Percentiles rank a stretch among this genome's conserved stretches.
These are phyloP conservation scores for Oryzias celebensis DNA, from an alignment of 2,113 vertebrate species.

Conservation along the genomic window DNA sequence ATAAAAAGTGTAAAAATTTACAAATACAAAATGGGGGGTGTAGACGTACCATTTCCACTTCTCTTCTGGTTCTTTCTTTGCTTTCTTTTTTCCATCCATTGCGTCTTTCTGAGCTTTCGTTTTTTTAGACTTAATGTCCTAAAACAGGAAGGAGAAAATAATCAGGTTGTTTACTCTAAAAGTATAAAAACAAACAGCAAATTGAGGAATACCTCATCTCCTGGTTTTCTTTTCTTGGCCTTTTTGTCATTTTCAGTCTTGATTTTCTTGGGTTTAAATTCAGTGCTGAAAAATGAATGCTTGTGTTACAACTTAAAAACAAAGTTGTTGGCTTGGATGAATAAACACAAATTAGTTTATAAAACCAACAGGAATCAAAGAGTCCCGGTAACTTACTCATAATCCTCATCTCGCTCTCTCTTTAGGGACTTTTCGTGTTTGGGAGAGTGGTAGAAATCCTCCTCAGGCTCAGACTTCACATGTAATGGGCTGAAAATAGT, in stretches of 20 bases:
- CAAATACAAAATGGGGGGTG: background rate
- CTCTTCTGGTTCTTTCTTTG: slow-evolving; percentile 94
- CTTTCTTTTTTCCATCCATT: slow-evolving; percentile 88
- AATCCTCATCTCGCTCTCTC: slow-evolving; percentile 86
- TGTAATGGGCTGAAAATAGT: slow-evolving; percentile 79
- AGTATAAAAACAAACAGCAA: background rate
- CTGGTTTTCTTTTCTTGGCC: slow-evolving; percentile 90
- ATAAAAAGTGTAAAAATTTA: background rate
- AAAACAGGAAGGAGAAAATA: slow-evolving; percentile 39
- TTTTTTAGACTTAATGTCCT: slow-evolving; percentile 90
- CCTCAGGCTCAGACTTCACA: slow-evolving; percentile 90
- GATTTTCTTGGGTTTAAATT: slow-evolving; percentile 96
- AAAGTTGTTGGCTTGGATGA: background rate
- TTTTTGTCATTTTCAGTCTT: slow-evolving; percentile 95
- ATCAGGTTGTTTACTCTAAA: background rate
- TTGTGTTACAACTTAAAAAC: background rate
- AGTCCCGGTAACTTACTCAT: slow-evolving; percentile 81
- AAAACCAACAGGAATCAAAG: background rate
- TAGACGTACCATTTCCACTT: slow-evolving; percentile 97
- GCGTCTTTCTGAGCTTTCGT: slow-evolving; percentile 88
- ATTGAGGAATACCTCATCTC: slow-evolving; percentile 64
- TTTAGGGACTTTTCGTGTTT: slow-evolving; percentile 88
- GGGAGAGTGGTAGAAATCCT: slow-evolving; percentile 82
- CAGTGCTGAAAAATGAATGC: slow-evolving; percentile 76
- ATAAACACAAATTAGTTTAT: background rate